phyloP scores from a whole-genome alignment of 2,888 invertebrate species.

The Synergus umbraculus region DNA sequence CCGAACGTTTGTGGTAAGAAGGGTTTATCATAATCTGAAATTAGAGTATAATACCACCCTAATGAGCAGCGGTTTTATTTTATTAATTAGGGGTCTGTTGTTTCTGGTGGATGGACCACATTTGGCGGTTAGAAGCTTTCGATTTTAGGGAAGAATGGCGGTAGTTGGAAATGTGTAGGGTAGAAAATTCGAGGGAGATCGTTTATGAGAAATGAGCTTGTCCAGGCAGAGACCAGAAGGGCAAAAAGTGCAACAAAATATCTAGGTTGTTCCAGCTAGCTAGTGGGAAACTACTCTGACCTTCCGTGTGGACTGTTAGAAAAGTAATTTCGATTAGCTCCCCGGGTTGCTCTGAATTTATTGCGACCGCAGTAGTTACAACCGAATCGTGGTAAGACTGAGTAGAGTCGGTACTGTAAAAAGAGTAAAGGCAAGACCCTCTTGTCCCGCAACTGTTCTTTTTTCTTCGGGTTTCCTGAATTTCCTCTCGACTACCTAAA shows the following conservation, averaged over 20 bases:
- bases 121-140: not conserved
- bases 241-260: not conserved
- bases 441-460: not conserved
- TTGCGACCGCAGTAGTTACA: conserved; percentile 31
- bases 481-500: conserved; percentile 5
- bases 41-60: not conserved
- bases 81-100: not conserved
- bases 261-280: not conserved
- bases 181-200: not conserved
- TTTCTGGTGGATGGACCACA: not conserved
- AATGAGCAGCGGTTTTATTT: not conserved
- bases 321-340: conserved; percentile 40
- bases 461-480: not conserved
- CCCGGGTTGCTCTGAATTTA: conserved; percentile 17
- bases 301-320: conserved; percentile 26
- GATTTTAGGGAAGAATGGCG: not conserved
- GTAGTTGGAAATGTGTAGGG: not conserved
- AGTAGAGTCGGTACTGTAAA: conserved; percentile 17
- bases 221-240: not conserved
- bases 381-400: conserved; percentile 21
- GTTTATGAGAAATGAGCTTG: conserved; percentile 6
- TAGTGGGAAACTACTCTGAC: not conserved
- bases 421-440: conserved; percentile 23
- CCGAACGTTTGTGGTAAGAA: too few species aligned
- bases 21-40: too few species aligned